These are phyloP conservation scores for Paradoxurus hermaphroditus DNA, from an alignment of 2,113 vertebrate species.

Conservation along the genomic window DNA sequence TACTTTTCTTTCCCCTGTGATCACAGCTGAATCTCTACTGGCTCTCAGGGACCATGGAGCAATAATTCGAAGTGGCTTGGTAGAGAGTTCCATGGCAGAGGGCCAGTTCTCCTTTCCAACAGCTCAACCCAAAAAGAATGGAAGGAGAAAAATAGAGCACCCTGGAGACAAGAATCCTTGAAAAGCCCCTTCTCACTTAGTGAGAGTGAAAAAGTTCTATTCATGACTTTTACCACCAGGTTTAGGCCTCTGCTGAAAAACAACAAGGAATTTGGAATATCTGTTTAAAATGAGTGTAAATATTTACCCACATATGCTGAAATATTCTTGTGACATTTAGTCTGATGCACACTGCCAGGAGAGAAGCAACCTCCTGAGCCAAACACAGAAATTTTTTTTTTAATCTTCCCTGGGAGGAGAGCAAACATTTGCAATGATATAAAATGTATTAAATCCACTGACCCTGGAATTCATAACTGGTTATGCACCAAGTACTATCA, in stretches of 20 bases:
- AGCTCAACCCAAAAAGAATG: slow-evolving; percentile 61
- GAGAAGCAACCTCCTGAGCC: slow-evolving; percentile 80
- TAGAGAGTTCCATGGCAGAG: slow-evolving; percentile 75
- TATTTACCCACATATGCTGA: slow-evolving; percentile 81
- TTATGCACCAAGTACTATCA: slow-evolving; percentile 33
- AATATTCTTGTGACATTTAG: slow-evolving; percentile 83
- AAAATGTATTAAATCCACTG: slow-evolving; percentile 82
- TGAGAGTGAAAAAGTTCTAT: slow-evolving; percentile 73
- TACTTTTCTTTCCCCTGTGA: slow-evolving; percentile 39
- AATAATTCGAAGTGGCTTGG: slow-evolving; percentile 79
- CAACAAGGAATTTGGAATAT: slow-evolving; percentile 76
- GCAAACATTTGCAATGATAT: slow-evolving; percentile 85
- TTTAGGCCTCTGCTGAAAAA: slow-evolving; percentile 73
- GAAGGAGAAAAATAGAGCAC: slow-evolving; percentile 57
- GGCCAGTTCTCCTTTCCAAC: slow-evolving; percentile 79
- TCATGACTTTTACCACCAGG: slow-evolving; percentile 75
- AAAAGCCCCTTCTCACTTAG: slow-evolving; percentile 68
- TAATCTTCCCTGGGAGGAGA: slow-evolving; percentile 79
- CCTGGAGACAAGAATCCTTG: slow-evolving; percentile 72
- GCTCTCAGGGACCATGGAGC: slow-evolving; percentile 71
- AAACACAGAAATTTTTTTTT: slow-evolving; percentile 79
- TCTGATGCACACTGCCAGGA: slow-evolving; percentile 73
- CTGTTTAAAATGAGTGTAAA: slow-evolving; percentile 81
- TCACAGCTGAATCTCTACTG: slow-evolving; percentile 79
- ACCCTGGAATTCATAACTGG: slow-evolving; percentile 74